A percentile compares a stretch with the other conserved stretches of the same genome.
These are phyloP conservation scores for Aselliscus stoliczkanus DNA, from an alignment of 2,797 vertebrate genomes.

Conservation along the genomic window DNA sequence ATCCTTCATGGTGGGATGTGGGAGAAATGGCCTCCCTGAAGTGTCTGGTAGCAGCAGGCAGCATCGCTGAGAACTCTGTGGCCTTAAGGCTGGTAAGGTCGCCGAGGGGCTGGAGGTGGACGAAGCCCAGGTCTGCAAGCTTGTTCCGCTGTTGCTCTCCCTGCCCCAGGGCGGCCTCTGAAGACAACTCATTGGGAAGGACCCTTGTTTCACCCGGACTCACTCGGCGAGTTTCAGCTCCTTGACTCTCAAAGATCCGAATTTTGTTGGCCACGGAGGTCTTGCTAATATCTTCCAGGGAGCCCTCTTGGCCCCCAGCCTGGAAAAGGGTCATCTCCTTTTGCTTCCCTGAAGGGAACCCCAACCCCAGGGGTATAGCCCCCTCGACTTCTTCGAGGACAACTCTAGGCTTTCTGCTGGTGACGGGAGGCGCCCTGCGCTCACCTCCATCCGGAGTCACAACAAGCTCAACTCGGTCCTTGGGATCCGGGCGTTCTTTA, in stretches of 20 bases:
- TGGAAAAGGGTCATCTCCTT: constrained; percentile 26
- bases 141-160: constrained; percentile 4
- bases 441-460: background rate
- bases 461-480: background rate
- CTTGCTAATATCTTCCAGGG: constrained; percentile 63
- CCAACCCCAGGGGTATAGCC: background rate
- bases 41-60: constrained; percentile 9
- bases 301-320: constrained; percentile 29
- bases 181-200: background rate
- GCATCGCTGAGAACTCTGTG: background rate
- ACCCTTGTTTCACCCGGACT: constrained; percentile 45
- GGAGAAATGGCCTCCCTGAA: background rate
- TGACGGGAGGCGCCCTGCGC: background rate
- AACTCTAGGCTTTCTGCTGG: constrained; percentile 50
- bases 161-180: constrained; percentile 35
- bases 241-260: constrained; percentile 80
- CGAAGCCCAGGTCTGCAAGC: background rate
- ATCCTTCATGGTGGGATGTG: constrained; percentile 37
- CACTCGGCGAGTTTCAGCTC: background rate
- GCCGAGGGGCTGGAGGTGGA: background rate
- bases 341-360: constrained; percentile 34
- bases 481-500: background rate
- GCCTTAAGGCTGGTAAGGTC: background rate
- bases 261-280: constrained; percentile 83
- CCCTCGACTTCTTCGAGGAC: constrained; percentile 41